Conservation (phyloP, 2,888 invertebrate species). For the Tribolium freemani region DNA sequence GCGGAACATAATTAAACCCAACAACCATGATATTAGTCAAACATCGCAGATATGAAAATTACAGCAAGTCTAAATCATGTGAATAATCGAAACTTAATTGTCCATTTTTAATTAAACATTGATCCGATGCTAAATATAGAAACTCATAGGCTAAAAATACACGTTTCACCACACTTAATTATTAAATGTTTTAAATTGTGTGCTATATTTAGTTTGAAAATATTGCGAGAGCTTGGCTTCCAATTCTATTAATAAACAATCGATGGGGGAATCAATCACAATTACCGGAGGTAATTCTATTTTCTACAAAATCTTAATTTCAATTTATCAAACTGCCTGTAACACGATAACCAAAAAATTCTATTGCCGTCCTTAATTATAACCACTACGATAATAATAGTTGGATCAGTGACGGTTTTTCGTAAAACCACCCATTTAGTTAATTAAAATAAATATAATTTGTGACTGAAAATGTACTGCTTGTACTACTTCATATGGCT, state of each 20-base stretch:
- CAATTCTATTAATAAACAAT: neutral
- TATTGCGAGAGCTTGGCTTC: neutral
- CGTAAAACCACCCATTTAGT: no score
- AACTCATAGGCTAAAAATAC: neutral
- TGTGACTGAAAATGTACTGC: no score
- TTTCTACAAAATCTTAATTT: neutral
- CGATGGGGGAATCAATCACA: neutral
- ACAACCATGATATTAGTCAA: neutral
- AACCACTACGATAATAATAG: no score
- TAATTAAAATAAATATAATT: no score
- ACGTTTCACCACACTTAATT: neutral
- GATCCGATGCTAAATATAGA: neutral
- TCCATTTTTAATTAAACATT: neutral
- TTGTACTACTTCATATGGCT: no score
- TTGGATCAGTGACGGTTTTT: no score
- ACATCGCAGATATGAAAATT: neutral
- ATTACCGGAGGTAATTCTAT: neutral
- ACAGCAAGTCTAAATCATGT: no score
- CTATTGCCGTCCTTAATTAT: no score
- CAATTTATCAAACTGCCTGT: neutral
- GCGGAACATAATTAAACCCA: constrained; percentile 2
- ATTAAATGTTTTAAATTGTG: neutral
- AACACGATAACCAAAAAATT: no score
- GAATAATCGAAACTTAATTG: neutral
- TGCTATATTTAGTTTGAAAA: neutral